Base-by-base conservation (phyloP, 2,888 invertebrate genomes). In the Acrocyrtus sp. region DNA sequence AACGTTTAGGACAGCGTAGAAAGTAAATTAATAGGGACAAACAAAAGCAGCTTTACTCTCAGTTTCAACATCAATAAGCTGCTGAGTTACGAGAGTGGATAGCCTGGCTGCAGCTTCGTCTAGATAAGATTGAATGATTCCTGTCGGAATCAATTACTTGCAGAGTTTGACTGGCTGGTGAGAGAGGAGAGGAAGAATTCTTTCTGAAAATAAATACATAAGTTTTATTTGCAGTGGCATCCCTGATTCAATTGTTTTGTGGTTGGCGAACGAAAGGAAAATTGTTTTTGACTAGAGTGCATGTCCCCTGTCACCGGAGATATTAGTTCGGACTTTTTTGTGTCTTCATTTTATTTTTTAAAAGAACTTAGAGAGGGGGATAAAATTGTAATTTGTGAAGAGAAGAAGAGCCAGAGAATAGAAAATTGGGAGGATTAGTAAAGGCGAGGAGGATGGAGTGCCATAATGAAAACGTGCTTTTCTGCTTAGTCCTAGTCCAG, bases 401-500 rank as follows among this genome's bases (percentile, higher is more conserved):
- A 41, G 41, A 34, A 34, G 34, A 54, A 54, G 6, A n/a, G 19
- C n/a, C 27, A 29, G 34, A 54, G 19, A 54, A 34, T 19, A 3
- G 34, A 6, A 24, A 10, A 51, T 26, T 51, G 26, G n/a, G 19
- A 15, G 15, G 15, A 26, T 51, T 17, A 24, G 10, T 47, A 3
- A 2, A 2, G 19, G 8, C 21, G n/a, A n/a, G n/a, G n/a, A 60
- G 26, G 17, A 61, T 61, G 61, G 22, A 5, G 61, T 61, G 61
- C 61, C 51, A 50, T 51, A 61, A 27, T 4, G 39, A n/a, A 27
- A 53, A 15, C 4, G 19, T 8, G 19, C 3, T 21, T n/a, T 22
- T 27, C 17, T n/a, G n/a, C n/a, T 17, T 45, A 2, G 22, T 24
- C 29, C 27, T 45, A 24, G 21, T 45, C 19, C 39, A 29, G 22